Conservation (phyloP, 2,888 invertebrate species). For the Ecliptopera silaceata region DNA sequence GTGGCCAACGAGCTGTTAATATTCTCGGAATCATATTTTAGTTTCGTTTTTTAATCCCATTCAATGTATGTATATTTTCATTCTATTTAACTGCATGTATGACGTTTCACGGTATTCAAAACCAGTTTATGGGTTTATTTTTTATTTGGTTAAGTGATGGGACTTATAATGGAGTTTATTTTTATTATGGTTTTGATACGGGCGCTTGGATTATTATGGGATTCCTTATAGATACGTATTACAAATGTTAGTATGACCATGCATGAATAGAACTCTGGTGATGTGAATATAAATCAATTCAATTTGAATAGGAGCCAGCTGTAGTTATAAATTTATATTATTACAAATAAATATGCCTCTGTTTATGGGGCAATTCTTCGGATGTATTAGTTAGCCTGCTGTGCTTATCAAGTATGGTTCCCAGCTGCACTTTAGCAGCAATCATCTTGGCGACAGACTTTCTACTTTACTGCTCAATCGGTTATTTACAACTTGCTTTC, state of each 20-base stretch:
- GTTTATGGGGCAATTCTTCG: background rate
- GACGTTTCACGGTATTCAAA: slow-evolving; percentile 40
- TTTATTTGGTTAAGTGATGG: slow-evolving; percentile 21
- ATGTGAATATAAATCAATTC: slow-evolving; percentile 1
- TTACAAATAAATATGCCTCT: background rate
- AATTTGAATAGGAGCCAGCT: background rate
- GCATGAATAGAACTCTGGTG: slow-evolving; percentile 5
- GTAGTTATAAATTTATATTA: background rate
- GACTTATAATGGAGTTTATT: slow-evolving; percentile 28
- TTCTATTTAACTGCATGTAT: slow-evolving; percentile 39
- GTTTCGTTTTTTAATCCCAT: slow-evolving; percentile 28
- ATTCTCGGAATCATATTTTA: slow-evolving; percentile 41
- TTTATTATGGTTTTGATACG: slow-evolving; percentile 21
- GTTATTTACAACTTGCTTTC: slow-evolving; percentile 54
- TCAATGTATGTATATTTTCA: slow-evolving; percentile 38
- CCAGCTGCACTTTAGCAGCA: background rate
- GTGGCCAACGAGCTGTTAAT: slow-evolving; percentile 32
- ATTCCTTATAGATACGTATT: slow-evolving; percentile 12
- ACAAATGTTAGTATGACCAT: slow-evolving; percentile 20
- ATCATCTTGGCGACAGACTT: slow-evolving; percentile 22
- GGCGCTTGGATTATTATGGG: slow-evolving; percentile 12
- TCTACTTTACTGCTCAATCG: slow-evolving; percentile 25
- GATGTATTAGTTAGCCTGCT: background rate
- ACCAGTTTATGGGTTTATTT: slow-evolving; percentile 39
- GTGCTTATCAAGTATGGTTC: slow-evolving; percentile 1